Base-by-base conservation (phyloP, 2,888 invertebrate species). In the Drosophila ezoana region DNA sequence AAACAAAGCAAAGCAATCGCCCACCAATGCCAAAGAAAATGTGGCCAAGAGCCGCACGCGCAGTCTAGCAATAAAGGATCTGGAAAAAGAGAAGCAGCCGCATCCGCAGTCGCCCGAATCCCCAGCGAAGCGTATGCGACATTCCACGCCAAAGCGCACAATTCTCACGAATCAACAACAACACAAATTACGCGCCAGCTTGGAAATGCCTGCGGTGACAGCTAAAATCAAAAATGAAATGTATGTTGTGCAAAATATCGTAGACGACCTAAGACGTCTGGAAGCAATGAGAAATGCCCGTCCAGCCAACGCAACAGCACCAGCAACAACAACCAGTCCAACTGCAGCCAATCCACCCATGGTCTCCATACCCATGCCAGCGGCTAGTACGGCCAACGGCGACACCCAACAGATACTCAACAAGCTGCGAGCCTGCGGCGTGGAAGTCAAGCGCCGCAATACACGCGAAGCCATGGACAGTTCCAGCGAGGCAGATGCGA, bases 371-470 rank as follows among this genome's bases (percentile, higher is more conserved):
- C 79, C 13, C 23, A 47, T 53, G 18, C 79, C 84, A 16, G 3
- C 14, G 18, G 2, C 35, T 0, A 53, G 37, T 35, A 1, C 32
- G 3, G 1, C 32, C 3, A 44, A 38, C 5, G 87, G 81, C 11
- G 54, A 80, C 38, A 87, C 89, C 0, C 88, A 88, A 33, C 56
- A 66, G 58, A 90, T 90, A 54, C 71, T 90, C 1, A 90, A 87
- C 44, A 90, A 89, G 47, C 62, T 90, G 13, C 81, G 90, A 28
- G 91, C 87, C n/a, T 81, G 87, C 33, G 90, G 90, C 2, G 76
- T 90, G 5, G 80, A 90, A 65, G 89, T 90, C 0, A 91, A 89
- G 23, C 78, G 90, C 1, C 61, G 69, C 9, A 72, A 62, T 9
- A 72, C 73, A 1, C 66, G 61, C 8, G 58, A 79, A 20, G n/a